Evolutionary conservation across 2,113 vertebrate genomes (phyloP).

Genomic region (Felis catus): DNA sequence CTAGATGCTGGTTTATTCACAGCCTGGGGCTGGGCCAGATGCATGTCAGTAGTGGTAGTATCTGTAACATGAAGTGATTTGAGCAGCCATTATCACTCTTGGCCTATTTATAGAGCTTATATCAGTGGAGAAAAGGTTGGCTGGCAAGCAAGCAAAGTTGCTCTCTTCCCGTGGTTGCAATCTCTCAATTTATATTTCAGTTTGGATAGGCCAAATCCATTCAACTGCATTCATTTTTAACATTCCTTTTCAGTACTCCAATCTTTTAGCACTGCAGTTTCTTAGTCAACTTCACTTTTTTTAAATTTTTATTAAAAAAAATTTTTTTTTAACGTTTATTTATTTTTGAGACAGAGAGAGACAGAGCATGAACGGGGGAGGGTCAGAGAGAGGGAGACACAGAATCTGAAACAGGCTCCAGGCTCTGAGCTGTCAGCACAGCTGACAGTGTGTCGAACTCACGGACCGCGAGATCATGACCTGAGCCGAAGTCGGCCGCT

Average conservation of each 20-base stretch:
- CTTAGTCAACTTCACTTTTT: constrained; percentile 15
- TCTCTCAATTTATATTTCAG: constrained; percentile 59
- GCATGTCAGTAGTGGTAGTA: background rate
- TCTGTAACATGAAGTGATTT: constrained; percentile 38
- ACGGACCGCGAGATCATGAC: too few species aligned
- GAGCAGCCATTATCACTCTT: constrained; percentile 56
- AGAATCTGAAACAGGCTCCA: too few species aligned
- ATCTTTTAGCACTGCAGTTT: background rate
- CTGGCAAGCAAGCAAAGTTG: constrained; percentile 34
- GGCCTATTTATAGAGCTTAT: constrained; percentile 70
- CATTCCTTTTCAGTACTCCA: background rate
- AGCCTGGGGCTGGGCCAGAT: background rate
- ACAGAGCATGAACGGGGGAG: too few species aligned
- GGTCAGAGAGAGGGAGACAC: too few species aligned
- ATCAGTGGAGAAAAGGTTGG: constrained; percentile 63
- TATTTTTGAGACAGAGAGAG: too few species aligned
- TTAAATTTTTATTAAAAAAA: too few species aligned
- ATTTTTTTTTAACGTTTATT: too few species aligned
- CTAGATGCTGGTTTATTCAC: background rate
- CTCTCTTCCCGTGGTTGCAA: background rate
- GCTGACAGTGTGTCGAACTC: too few species aligned
- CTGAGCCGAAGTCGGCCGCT: too few species aligned
- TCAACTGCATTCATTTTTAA: constrained; percentile 3
- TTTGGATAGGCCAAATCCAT: background rate
- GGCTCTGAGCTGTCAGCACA: too few species aligned